Conservation (phyloP, 2,797 vertebrate species). For the Bryconaethiops microstoma region DNA sequence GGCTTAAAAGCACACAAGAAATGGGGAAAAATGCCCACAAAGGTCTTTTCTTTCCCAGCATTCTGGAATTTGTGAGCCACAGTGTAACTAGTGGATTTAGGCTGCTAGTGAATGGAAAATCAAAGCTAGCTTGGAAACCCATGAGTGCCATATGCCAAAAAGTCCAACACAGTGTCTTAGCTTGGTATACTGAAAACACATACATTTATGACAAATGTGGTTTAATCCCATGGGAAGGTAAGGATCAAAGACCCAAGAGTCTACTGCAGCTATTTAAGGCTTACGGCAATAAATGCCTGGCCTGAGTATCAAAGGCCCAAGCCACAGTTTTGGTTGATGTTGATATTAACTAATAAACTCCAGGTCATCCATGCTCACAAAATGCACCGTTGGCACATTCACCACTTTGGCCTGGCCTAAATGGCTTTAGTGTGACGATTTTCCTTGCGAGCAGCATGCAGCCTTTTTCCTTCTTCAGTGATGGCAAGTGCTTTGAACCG, state of each 20-base stretch:
- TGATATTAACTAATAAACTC: constrained; percentile 43
- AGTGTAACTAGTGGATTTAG: background rate
- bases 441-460: constrained; percentile 14
- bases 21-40: background rate
- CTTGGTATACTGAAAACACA: background rate
- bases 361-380: constrained; percentile 25
- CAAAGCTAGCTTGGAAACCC: background rate
- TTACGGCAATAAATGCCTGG: constrained; percentile 21
- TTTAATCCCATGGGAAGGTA: constrained; percentile 8
- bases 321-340: constrained; percentile 14
- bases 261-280: constrained; percentile 36
- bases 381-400: constrained; percentile 31
- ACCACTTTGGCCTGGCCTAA: constrained; percentile 32
- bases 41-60: background rate
- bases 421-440: constrained; percentile 38
- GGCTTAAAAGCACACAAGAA: background rate
- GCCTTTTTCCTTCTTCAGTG: constrained; percentile 33
- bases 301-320: constrained; percentile 34
- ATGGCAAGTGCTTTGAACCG: constrained; percentile 11
- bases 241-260: constrained; percentile 5
- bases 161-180: background rate
- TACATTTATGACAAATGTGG: constrained; percentile 5
- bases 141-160: background rate
- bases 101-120: background rate
- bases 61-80: constrained; percentile 6